Evolutionary conservation across 2,113 vertebrate genomes (phyloP).

Genomic region (Notiomystis cincta): DNA sequence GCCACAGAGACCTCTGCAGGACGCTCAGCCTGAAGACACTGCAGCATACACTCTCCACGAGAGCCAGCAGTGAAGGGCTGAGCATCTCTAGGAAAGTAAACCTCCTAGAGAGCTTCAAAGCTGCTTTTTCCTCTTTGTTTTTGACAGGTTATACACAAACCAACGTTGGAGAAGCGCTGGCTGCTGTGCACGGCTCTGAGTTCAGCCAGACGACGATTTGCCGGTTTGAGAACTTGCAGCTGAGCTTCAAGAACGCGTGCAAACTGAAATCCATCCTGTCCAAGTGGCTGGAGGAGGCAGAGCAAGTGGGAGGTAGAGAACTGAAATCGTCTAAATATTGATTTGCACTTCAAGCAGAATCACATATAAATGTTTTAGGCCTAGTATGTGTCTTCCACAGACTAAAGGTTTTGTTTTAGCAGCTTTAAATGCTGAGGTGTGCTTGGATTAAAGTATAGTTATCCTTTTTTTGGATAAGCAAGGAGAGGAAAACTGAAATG

Average conservation of each 20-base stretch:
- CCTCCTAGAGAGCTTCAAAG: not conserved
- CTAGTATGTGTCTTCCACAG: not conserved
- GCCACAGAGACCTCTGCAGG: not conserved
- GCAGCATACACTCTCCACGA: fast-evolving
- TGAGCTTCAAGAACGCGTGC: slow-evolving; percentile 97
- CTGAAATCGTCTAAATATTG: not conserved
- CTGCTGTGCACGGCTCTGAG: slow-evolving; percentile 94
- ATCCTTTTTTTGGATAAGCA: not conserved
- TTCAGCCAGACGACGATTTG: slow-evolving; percentile 99
- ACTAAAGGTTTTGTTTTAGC: not conserved
- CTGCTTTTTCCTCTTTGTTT: not conserved
- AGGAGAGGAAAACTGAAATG: not conserved
- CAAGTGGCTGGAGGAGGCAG: slow-evolving; percentile 96
- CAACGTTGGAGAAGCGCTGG: slow-evolving; percentile 95
- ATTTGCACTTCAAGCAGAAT: not conserved
- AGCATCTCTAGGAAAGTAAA: not conserved
- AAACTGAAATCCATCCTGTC: slow-evolving; percentile 94
- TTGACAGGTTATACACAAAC: slow-evolving; percentile 93
- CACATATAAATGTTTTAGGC: not conserved
- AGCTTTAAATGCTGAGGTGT: not conserved
- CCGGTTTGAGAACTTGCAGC: slow-evolving; percentile 95
- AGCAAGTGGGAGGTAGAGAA: slow-evolving; percentile 91
- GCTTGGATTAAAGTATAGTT: not conserved
- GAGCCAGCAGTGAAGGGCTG: not conserved
- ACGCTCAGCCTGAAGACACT: not conserved